Evolutionary conservation across 2,113 vertebrate species (phyloP), one percentile per base, ranked within the genome.

Genomic region (Procapra przewalskii): DNA sequence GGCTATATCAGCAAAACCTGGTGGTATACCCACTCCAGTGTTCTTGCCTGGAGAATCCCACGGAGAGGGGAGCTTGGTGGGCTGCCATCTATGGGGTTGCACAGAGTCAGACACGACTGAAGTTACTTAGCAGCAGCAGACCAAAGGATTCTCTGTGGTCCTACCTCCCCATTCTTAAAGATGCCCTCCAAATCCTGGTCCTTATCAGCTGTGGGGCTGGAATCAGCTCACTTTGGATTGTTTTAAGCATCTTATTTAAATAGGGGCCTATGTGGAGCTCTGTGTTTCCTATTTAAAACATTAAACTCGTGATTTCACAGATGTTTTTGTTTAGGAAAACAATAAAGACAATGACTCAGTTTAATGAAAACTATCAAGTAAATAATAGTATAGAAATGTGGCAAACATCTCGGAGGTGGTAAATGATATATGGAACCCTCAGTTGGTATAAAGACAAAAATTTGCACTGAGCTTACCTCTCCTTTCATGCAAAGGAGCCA

Each of bases 171-270:
- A 25, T 84, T 55, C 81, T 84, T 55, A 55, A 36, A 55, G 52
- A 54, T 40, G n/a, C 81, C 50, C 52, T 55, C 52, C 52, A 55
- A 36, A n/a, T 84, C 81, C 52, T 36, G 23, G n/a, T 40, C 81
- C 54, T 83, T 40, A 83, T 40, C 33, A 83, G 13, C 52, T n/a
- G 5, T 54, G 12, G 52, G n/a, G 12, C 81, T 83, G 81, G 13
- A n/a, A 83, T 55, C 52, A 54, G 33, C 52, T 83, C 33, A 25
- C 4, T 83, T 83, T 83, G 23, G 54, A 54, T 92, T 52, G 54
- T 79, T 77, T 31, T 83, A 95, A 94, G 80, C 90, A 81, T 81
- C 75, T 94, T 79, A 82, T 25, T 85, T 92, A 94, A 97, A 94
- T 31, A 83, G 59, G 21, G 77, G 29, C n/a, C 62, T 90, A 6